A percentile compares a stretch with the other conserved stretches of the same genome.
Evolutionary conservation across 2,113 vertebrate species (phyloP).

Genomic region (Sinocyclocheilus rhinocerous): DNA sequence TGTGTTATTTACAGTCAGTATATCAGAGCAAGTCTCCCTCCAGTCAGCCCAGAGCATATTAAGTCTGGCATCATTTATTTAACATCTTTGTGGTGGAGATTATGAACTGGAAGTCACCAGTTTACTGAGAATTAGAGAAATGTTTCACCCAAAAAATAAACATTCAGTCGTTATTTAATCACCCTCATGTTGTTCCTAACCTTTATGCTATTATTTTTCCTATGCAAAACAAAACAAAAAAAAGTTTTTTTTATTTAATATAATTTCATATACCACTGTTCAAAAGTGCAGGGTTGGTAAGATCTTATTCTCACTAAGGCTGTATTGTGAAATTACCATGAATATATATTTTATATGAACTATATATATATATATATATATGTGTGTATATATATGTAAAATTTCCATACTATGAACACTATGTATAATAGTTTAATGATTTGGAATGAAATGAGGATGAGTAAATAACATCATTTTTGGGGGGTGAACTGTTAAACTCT

Average conservation of each 20-base stretch:
- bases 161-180: neutral
- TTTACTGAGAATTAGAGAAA: conserved; percentile 12
- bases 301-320: neutral
- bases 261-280: neutral
- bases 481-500: neutral
- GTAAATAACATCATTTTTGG: neutral
- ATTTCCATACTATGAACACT: too few relatives aligned
- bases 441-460: neutral
- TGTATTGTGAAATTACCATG: neutral
- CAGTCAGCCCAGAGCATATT: conserved; percentile 53
- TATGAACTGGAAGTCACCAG: conserved; percentile 2
- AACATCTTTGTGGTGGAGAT: conserved; percentile 25
- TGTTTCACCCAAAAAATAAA: neutral
- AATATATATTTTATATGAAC: too few relatives aligned
- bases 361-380: neutral
- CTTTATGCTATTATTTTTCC: neutral
- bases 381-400: neutral
- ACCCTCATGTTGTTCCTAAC: neutral
- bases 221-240: neutral
- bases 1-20: conserved; percentile 34
- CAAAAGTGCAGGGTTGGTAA: neutral
- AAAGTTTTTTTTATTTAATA: neutral
- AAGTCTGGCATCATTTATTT: conserved; percentile 14
- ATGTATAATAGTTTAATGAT: too few relatives aligned
- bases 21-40: conserved; percentile 48